Base-by-base conservation (phyloP, 2,113 vertebrate species). In the Cisticola juncidis region DNA sequence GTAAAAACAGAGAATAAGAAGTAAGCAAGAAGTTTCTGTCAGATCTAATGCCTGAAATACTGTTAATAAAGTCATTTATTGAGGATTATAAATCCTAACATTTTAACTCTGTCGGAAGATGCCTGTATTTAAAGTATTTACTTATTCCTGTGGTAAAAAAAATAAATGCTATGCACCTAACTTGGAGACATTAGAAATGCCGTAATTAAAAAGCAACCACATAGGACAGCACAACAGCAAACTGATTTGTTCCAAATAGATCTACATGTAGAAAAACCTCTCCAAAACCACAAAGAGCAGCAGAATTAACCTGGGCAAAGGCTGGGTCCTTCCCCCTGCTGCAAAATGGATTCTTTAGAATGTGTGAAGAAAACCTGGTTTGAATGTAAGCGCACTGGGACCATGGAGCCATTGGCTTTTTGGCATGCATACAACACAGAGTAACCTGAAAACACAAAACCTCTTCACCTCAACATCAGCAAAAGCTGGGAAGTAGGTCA, bases 381-480 rank as follows among this genome's bases (percentile, higher is more conserved):
- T 56, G 61, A 76, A 26, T 1, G 28, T 47, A 50, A 60, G n/a
- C 33, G 50, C 28, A 1, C 5, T 14, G 60, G 38, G 12, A 87
- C 5, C 38, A 5, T 14, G 25, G 65, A 84, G 20, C 48, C 47
- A 26, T 21, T 62, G 79, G 23, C 29, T 71, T 64, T 60, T 58
- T 74, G 61, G 51, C 36, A 35, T 5, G 5, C 16, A 10, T 23
- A 10, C 13, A 40, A 50, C 65, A 84, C 4, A 51, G 48, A 81
- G 14, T 16, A 65, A 23, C 42, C 60, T 57, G 45, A 77, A 89
- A 57, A 70, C 29, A 60, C 5, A 66, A 56, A 87, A 65, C 3
- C 1, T 9, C 5, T 31, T 60, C 13, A 48, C 40, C 6, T 6
- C 0, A 1, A n/a, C 48, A 58, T 65, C 50, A 81, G 11, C 42